Base-by-base conservation (phyloP, 2,797 vertebrate species). In the Gallinago nigripennis region DNA sequence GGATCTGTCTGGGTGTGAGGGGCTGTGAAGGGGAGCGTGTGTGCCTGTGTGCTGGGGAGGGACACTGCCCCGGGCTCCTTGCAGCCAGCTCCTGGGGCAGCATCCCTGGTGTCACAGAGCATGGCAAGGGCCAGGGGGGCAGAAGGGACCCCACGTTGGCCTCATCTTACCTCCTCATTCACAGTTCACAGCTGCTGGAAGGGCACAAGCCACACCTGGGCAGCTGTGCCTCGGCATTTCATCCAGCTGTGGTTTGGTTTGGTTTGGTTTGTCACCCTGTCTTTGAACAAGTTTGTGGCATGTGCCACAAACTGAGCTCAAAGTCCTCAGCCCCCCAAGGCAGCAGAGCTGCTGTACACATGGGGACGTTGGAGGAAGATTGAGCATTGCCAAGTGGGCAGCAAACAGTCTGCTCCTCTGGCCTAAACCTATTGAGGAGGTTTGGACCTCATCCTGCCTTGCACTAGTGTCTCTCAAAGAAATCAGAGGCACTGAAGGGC, bases 71-170 rank as follows among this genome's bases (percentile, higher is more conserved):
- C 0, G 0, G 25, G 28, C 7, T 76, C 63, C 41, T 65, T 2
- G 80, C 37, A 11, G 0, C 43, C 78, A 35, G 33, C 37, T 72
- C 30, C 71, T 70, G 43, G 31, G 27, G 35, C 28, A 76, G 73
- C 50, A 75, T 10, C 25, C 35, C 54, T 12, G 4, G 11, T 0
- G 1, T 51, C 56, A 60, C 71, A 53, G 63, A 35, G 58, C 19
- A 30, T 0, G 1, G 25, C 46, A 60, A 37, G 9, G 58, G 16
- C 58, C 0, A 2, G 39, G 5, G 5, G 37, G 46, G 57, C 50
- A 65, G 58, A 72, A 27, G 45, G 12, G 16, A 70, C 39, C 30
- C 78, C 1, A 0, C 2, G 0, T 14, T 2, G 0, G 39, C 37
- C 33, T 89, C 51, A 41, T 18, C 45, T 60, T 64, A 11, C 81